phyloP scores from a whole-genome alignment of 2,797 vertebrate genomes.

The Arnoldichthys spilopterus region DNA sequence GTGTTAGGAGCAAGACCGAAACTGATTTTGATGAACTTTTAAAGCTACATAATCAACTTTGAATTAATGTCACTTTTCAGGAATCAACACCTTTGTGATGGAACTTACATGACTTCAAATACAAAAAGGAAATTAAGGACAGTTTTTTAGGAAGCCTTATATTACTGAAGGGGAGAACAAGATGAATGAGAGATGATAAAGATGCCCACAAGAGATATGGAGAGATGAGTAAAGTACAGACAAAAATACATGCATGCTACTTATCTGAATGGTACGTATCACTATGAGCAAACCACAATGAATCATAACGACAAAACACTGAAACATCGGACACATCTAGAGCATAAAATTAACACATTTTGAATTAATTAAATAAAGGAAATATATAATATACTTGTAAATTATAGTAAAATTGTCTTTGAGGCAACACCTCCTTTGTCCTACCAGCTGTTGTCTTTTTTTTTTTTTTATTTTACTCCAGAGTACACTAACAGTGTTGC shows the following conservation, averaged over 20 bases:
- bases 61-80: conserved; percentile 78
- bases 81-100: conserved; percentile 65
- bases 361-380: conserved; percentile 66
- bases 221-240: conserved; percentile 57
- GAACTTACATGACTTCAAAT: conserved; percentile 35
- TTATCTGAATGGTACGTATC: conserved; percentile 72
- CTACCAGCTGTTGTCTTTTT: conserved; percentile 70
- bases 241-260: conserved; percentile 81
- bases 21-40: conserved; percentile 48
- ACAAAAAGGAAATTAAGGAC: conserved; percentile 34
- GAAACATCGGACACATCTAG: conserved; percentile 11
- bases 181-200: conserved; percentile 50
- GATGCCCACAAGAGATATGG: conserved; percentile 56
- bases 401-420: conserved; percentile 61
- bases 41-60: conserved; percentile 67
- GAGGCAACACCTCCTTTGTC: conserved; percentile 51
- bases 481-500: conserved; percentile 16
- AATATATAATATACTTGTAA: conserved; percentile 73
- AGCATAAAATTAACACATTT: conserved; percentile 70
- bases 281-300: conserved; percentile 67
- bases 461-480: conserved; percentile 71
- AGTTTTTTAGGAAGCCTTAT: conserved; percentile 74
- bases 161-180: conserved; percentile 51
- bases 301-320: conserved; percentile 64
- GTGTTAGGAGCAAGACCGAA: conserved; percentile 50